phyloP scores from a whole-genome alignment of 1,140 invertebrate species.

The Nylanderia fulva region DNA sequence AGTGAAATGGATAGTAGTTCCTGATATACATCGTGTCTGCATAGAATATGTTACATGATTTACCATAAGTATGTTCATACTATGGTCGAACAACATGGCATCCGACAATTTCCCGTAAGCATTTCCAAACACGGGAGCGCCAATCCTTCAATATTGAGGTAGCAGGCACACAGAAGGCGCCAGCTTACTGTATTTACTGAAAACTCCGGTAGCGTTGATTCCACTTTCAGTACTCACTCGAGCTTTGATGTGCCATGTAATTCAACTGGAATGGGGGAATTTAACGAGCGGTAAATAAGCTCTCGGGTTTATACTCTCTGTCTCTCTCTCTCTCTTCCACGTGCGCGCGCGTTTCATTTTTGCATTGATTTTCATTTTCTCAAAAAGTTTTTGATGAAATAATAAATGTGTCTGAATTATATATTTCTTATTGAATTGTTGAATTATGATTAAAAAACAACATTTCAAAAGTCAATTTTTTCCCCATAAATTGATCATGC shows the following conservation, averaged over 20 bases:
- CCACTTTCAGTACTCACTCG: background rate
- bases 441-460: background rate
- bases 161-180: background rate
- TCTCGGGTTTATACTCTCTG: background rate
- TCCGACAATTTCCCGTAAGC: constrained; percentile 37
- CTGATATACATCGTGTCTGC: background rate
- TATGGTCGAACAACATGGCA: constrained; percentile 21
- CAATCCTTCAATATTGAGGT: constrained; percentile 59
- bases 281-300: constrained; percentile 42
- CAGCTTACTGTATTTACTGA: constrained; percentile 7
- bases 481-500: too few relatives aligned
- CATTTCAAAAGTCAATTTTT: background rate
- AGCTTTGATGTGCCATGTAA: constrained; percentile 1
- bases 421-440: background rate
- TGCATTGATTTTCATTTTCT: background rate
- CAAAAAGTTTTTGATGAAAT: background rate
- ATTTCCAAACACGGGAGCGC: constrained; percentile 23
- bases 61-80: background rate
- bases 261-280: constrained; percentile 3
- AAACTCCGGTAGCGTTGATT: constrained; percentile 36
- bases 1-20: background rate
- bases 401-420: background rate
- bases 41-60: background rate
- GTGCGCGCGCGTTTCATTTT: background rate
- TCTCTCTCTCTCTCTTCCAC: too few relatives aligned